Evolutionary conservation across 2,888 invertebrate species (phyloP).

Genomic region (Clivina fossor): DNA sequence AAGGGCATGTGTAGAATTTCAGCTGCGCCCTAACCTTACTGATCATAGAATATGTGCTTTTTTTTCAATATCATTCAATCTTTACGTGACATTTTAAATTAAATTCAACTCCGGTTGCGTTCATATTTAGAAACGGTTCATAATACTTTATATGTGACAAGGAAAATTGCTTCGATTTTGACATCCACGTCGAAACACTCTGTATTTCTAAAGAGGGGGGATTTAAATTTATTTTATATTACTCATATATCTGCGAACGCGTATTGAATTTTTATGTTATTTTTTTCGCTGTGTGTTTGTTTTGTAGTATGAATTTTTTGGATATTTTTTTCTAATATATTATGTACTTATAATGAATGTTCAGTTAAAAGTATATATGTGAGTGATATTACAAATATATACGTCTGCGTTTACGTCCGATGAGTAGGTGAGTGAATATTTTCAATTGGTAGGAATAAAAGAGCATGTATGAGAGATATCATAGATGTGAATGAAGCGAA

Average conservation of each 20-base stretch:
- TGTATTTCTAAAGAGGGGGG: conserved; percentile 12
- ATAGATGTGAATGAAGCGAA: too few species aligned
- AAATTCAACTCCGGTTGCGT: conserved; percentile 49
- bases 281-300: conserved; percentile 12
- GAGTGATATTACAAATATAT: too few species aligned
- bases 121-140: too few species aligned
- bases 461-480: too few species aligned
- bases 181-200: conserved; percentile 38
- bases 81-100: conserved; percentile 50
- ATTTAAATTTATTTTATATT: conserved; percentile 32
- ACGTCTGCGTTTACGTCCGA: too few species aligned
- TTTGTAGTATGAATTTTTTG: too few species aligned
- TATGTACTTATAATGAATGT: too few species aligned
- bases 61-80: conserved; percentile 44
- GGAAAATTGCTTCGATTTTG: conserved; percentile 44
- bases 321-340: too few species aligned
- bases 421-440: too few species aligned
- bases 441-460: too few species aligned
- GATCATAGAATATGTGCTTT: conserved; percentile 35
- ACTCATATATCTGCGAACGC: conserved; percentile 28
- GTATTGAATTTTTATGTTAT: conserved; percentile 33
- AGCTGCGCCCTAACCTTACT: conserved; percentile 17
- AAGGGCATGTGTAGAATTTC: not conserved
- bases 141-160: conserved; percentile 48
- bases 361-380: too few species aligned